Evolutionary conservation across 2,888 invertebrate genomes (phyloP).

Genomic region (Chalcis sispes): DNA sequence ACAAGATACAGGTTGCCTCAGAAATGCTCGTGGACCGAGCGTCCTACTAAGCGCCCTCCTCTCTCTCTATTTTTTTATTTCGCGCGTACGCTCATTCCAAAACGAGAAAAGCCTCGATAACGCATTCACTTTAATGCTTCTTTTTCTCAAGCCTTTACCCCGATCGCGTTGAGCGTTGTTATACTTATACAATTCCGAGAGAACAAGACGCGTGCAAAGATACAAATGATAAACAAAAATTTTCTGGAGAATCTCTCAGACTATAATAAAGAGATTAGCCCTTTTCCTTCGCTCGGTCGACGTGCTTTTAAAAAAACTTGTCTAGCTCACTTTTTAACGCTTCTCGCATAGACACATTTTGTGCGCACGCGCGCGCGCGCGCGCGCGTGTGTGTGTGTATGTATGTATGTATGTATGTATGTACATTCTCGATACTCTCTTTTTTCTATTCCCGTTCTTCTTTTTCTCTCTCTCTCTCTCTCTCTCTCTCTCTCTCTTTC

Average conservation of each 20-base stretch:
- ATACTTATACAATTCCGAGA: no score
- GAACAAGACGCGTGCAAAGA: no score
- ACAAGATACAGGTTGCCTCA: conserved; percentile 51
- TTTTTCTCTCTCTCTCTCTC: conserved; percentile 3
- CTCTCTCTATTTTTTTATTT: neutral
- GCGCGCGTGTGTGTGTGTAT: neutral
- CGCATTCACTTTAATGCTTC: neutral
- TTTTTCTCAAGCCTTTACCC: neutral
- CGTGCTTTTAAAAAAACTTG: conserved; percentile 26
- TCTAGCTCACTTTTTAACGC: no score
- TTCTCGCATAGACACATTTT: no score
- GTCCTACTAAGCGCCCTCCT: neutral
- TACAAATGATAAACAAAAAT: no score
- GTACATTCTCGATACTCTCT: neutral
- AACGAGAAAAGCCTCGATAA: no score
- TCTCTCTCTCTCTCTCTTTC: conserved; percentile 13
- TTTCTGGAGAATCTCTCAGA: neutral
- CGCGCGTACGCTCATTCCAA: neutral
- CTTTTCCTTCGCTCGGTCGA: conserved; percentile 10
- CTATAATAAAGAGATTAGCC: conserved; percentile 5
- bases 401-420: neutral
- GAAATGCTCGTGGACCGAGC: conserved; percentile 11
- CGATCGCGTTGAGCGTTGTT: no score
- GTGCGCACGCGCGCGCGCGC: conserved; percentile 15
- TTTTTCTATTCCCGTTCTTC: neutral